These are phyloP conservation scores for Campaea margaritaria DNA, from an alignment of 2,888 invertebrate species.

Conservation along the genomic window DNA sequence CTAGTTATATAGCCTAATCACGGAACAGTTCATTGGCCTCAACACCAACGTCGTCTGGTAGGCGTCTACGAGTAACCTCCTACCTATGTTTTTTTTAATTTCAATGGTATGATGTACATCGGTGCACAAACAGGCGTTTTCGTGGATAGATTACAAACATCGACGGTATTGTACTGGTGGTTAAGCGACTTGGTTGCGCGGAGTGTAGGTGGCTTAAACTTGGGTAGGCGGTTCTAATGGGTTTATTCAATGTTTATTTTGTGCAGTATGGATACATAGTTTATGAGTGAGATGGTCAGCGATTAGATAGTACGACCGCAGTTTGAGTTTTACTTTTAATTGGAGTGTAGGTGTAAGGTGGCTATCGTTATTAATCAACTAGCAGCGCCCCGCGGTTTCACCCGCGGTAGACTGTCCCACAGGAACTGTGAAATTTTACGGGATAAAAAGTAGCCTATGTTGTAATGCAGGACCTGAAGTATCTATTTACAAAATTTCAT, in stretches of 20 bases:
- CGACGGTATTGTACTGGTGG: constrained; percentile 54
- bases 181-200: constrained; percentile 36
- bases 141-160: constrained; percentile 36
- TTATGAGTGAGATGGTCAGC: constrained; percentile 34
- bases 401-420: too few species aligned
- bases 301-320: constrained; percentile 33
- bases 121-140: constrained; percentile 47
- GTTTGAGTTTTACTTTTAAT: constrained; percentile 29
- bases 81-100: constrained; percentile 40
- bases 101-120: constrained; percentile 54
- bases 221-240: constrained; percentile 52
- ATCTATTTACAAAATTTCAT: too few species aligned
- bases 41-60: constrained; percentile 58
- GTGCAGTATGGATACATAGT: constrained; percentile 47
- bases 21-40: constrained; percentile 66
- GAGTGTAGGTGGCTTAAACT: constrained; percentile 36
- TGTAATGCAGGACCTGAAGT: too few species aligned
- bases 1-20: constrained; percentile 56
- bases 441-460: too few species aligned
- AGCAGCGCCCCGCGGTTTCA: too few species aligned
- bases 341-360: constrained; percentile 24
- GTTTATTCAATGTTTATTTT: constrained; percentile 61
- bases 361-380: background rate
- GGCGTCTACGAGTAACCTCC: constrained; percentile 66
- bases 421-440: too few species aligned